Base-by-base conservation (phyloP, 30 jellyfish, hydroid and myxozoan species). In the Catostylus mosaicus region DNA sequence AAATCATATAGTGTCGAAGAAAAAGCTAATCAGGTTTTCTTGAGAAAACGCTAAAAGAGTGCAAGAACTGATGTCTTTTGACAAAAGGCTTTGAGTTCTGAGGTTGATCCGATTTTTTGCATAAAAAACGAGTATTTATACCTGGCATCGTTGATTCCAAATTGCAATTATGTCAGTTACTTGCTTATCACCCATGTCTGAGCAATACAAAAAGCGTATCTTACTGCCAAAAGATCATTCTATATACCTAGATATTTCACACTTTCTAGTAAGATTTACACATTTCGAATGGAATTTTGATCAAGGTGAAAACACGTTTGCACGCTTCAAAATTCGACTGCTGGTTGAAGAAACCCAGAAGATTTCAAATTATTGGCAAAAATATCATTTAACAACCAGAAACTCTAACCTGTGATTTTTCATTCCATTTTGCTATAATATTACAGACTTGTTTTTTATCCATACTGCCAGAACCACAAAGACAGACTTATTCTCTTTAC, bases 131-230 rank as follows among this genome's bases (percentile, higher is more conserved):
- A n/a, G n/a, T n/a, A n/a, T n/a, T n/a, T n/a, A 24, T 61, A 61
- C 48, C 48, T 30, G 74, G 74, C 18, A 9, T 33, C 48, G 5
- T 22, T 66, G 26, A 22, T 66, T 34, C 59, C 59, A 66, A 2
- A 22, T 33, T 16, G 33, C 79, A 34, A 52, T n/a, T 1, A 59
- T 24, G 26, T 37, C 38, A 59, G 1, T 59, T 2, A 59, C 38
- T 26, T 59, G 71, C 71, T 26, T 24, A 22, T 59, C 19, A 1
- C 18, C 71, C 71, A 59, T 59, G 20, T 59, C 71, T 59, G 19
- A 50, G 63, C 63, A 50, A 50, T 4, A 50, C 63, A 4, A 50
- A 6, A 8, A 8, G 20, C 14, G 20, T 18, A 50, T 10, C 63
- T 18, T 50, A 3, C 63, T 10, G 20, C 26, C 19, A 50, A 43